A percentile compares a stretch with the other conserved stretches of the same genome.
Conservation (phyloP, 2,797 vertebrate species). For the Botia almorhae region DNA sequence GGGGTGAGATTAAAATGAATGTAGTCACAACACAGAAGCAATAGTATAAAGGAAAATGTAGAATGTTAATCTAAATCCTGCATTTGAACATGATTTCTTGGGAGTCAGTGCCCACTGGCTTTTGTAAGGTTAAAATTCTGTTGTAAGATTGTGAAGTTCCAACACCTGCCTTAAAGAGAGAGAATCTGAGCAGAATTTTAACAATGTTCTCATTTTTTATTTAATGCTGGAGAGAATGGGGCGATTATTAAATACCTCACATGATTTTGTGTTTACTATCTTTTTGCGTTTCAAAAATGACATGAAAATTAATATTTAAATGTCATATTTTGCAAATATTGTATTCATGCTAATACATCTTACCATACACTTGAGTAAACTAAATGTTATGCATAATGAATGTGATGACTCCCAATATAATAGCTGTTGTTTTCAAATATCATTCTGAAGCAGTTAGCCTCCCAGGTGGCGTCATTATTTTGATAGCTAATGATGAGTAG, state of each 20-base stretch:
- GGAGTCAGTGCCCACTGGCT: not conserved
- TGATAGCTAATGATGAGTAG: not conserved
- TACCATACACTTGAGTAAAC: not conserved
- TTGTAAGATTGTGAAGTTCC: not conserved
- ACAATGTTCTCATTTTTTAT: slow-evolving; percentile 81
- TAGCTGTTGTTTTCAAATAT: not conserved
- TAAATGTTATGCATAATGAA: too few species aligned
- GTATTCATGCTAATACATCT: not conserved
- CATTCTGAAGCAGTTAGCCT: not conserved
- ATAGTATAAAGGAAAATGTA: slow-evolving; percentile 5
- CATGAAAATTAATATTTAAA: not conserved
- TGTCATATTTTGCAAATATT: not conserved
- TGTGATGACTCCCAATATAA: too few species aligned
- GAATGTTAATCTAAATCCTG: not conserved
- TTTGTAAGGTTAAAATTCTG: slow-evolving; percentile 13
- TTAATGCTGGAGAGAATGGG: slow-evolving; percentile 68
- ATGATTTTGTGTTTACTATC: slow-evolving; percentile 36
- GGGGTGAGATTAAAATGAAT: slow-evolving; percentile 13
- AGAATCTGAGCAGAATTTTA: slow-evolving; percentile 75
- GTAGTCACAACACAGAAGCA: slow-evolving; percentile 31
- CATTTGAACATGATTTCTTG: not conserved
- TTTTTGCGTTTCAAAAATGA: not conserved
- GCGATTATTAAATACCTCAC: slow-evolving; percentile 64
- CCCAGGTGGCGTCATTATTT: not conserved
- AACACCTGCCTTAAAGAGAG: slow-evolving; percentile 29